A percentile compares a stretch with the other conserved stretches of the same genome.
Conservation (phyloP, 37 sponge, comb jelly and placozoan genomes). For the Agelas oroides region DNA sequence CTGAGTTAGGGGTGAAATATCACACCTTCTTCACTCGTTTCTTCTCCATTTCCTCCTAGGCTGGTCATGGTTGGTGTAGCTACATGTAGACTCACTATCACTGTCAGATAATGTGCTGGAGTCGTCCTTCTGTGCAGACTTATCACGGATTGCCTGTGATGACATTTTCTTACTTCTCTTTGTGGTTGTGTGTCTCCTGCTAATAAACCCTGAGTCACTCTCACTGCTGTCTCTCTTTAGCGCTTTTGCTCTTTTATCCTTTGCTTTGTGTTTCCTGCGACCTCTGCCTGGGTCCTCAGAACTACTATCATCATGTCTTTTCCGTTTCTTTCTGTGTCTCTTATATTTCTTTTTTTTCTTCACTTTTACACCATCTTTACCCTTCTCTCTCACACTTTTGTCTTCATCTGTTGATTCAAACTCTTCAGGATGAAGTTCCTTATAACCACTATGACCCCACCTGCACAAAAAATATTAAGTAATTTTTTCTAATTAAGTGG, state of each 20-base stretch:
- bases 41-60: too few relatives aligned
- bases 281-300: too few relatives aligned
- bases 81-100: background rate
- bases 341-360: background rate
- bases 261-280: background rate
- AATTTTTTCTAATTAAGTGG: background rate
- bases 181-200: too few relatives aligned
- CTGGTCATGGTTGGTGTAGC: too few relatives aligned
- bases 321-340: background rate
- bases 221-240: background rate
- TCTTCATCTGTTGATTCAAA: constrained; percentile 49
- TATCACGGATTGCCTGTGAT: too few relatives aligned
- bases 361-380: background rate
- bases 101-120: too few relatives aligned
- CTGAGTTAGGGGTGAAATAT: too few relatives aligned
- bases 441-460: constrained; percentile 86
- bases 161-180: too few relatives aligned
- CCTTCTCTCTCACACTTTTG: background rate
- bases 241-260: background rate
- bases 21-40: too few relatives aligned
- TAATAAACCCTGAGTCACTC: too few relatives aligned
- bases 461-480: constrained; percentile 5
- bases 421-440: constrained; percentile 80
- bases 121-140: too few relatives aligned
- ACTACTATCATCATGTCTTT: too few relatives aligned